Base-by-base conservation (phyloP, 2,113 vertebrate species). In the Entelurus aequoreus region DNA sequence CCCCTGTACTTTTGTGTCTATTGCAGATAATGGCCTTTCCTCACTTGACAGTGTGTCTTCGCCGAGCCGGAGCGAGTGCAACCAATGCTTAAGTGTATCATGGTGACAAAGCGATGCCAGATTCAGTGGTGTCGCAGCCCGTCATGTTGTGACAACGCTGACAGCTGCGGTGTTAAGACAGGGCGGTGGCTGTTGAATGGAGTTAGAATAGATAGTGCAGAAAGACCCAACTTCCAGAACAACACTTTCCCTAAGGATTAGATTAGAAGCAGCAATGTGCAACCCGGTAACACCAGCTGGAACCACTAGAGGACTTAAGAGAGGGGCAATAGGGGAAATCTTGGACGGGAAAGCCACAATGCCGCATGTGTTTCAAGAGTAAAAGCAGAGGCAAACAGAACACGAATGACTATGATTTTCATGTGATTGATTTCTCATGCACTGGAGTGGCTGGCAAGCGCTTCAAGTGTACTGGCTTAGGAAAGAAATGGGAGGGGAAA, bases 1-100 rank as follows among this genome's bases (percentile, higher is more conserved):
- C 78, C 80, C 81, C 80, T 82, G 78, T 86, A 83, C 81, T 82
- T 86, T 84, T 83, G 87, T 86, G 75, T 88, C 84, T 84, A 83
- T 85, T 86, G 83, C 80, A 84, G 86, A 86, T 89, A 86, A 89
- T 86, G 87, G 86, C 86, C 80, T 85, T 85, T 72, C 85, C 86
- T 83, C 69, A 77, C 84, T 86, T 88, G 87, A 85, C 82, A 83
- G 82, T 75, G 69, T 86, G 80, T 86, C 82, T 87, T 81, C 76
- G 72, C 73, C 48, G 66, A 81, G 73, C 81, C 63, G 46, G 69
- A 80, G 80, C 83, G 78, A 44, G 55, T 84, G 71, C 86, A 87
- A 85, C 82, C 82, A 79, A 82, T 86, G 81, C 81, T 85, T 84
- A 82, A 88, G 78, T 82, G 81, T 86, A 88, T 86, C 83, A 87